These are phyloP conservation scores for Digitonthophagus gazella DNA, from an alignment of 2,888 invertebrate genomes.

Conservation along the genomic window DNA sequence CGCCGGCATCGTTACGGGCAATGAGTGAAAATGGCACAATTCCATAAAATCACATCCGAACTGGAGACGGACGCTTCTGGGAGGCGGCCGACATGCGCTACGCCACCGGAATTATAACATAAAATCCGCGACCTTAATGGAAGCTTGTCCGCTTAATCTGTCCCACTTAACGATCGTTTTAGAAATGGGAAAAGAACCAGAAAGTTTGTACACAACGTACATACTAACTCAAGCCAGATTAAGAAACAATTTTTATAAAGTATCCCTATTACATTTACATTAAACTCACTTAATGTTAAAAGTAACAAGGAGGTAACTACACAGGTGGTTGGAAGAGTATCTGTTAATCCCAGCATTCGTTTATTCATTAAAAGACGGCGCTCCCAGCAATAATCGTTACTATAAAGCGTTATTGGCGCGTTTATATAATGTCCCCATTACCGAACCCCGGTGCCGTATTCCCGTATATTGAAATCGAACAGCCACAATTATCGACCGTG, in stretches of 20 bases:
- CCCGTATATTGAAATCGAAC: constrained; percentile 23
- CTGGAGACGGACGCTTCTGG: not conserved
- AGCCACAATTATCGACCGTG: constrained; percentile 27
- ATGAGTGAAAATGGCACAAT: not conserved
- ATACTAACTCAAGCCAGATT: too few relatives aligned
- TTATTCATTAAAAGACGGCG: constrained; percentile 24
- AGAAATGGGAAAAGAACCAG: not conserved
- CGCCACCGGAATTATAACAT: not conserved
- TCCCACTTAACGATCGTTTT: not conserved
- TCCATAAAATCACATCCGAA: not conserved
- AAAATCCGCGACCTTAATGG: not conserved
- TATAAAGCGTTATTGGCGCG: constrained; percentile 30
- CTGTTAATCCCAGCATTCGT: constrained; percentile 15
- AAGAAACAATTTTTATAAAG: not conserved
- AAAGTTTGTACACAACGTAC: not conserved
- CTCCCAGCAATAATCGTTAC: constrained; percentile 28
- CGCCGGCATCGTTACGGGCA: not conserved
- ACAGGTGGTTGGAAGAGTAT: not conserved
- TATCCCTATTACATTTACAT: not conserved
- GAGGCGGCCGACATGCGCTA: not conserved
- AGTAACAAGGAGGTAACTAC: not conserved
- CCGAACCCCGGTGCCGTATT: constrained; percentile 20
- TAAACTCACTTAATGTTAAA: not conserved
- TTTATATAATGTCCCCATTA: constrained; percentile 28
- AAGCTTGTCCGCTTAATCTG: not conserved